Base-by-base conservation (phyloP, 2,888 invertebrate genomes). In the Drosophila mercatorum region DNA sequence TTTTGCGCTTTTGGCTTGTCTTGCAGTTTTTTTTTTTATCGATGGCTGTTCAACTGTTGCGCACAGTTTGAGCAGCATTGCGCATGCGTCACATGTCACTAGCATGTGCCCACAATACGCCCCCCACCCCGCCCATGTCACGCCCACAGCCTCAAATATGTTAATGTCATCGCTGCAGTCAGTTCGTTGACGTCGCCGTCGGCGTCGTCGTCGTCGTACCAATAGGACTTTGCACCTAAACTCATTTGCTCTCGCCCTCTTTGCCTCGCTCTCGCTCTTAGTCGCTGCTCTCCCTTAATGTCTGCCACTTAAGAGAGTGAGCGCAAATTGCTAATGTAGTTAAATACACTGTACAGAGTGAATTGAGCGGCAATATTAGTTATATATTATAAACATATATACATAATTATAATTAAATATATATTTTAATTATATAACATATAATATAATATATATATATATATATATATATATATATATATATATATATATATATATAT, bases 91-190 rank as follows among this genome's bases (percentile, higher is more conserved):
- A 67, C 73, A 58, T 63, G 38, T 38, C 36, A 41, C 47, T 56
- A 22, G 6, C 59, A 47, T 51, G 31, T 38, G 60, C 14, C 46
- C 17, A 26, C 46, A 14, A 17, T 17, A 49, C 31, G 49, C 59
- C 56, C 56, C 22, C 28, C 31, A 6, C 1, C 5, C 28, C 31
- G 31, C 7, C 5, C 31, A 34, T 34, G 31, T 28, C 53, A 47
- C 34, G 41, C n/a, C 62, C 53, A 63, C 72, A 65, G 51, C 57
- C 49, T 62, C 51, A 72, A 76, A 51, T 51, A 58, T 77, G 66
- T 43, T 67, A 75, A 75, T 75, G 75, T 75, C 75, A 71, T 36
- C 28, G 59, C 59, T 58, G 63, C 77, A 73, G 78, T 77, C 77
- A 77, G 78, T 78, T 78, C 74, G 77, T 78, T 78, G 74, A 78